phyloP scores from a whole-genome alignment of 2,888 invertebrate species.

The Camptogramma bilineatum region DNA sequence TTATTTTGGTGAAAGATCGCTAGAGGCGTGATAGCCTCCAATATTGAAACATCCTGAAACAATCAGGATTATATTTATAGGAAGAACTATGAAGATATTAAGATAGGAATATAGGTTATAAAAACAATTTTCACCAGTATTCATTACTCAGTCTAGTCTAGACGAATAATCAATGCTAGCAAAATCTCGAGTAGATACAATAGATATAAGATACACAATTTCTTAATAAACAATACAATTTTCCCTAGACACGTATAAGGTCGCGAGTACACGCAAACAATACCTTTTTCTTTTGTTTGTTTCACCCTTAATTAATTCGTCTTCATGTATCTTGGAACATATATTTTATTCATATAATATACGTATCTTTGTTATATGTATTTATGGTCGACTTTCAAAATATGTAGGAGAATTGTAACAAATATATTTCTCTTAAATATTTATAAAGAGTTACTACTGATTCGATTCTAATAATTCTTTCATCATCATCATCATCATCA shows the following conservation, averaged over 20 bases:
- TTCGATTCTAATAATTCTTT: too few species aligned
- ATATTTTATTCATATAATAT: constrained; percentile 5
- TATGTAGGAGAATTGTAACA: background rate
- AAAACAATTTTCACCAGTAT: too few species aligned
- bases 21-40: too few species aligned
- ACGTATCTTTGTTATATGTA: background rate
- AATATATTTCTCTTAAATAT: background rate
- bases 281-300: constrained; percentile 27
- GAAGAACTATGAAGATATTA: too few species aligned
- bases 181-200: background rate
- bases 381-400: background rate
- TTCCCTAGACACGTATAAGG: constrained; percentile 16
- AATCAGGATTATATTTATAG: too few species aligned
- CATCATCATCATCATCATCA: too few species aligned
- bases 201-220: background rate
- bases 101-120: too few species aligned
- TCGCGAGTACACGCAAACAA: constrained; percentile 27
- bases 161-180: background rate
- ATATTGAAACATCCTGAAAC: too few species aligned
- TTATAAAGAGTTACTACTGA: too few species aligned
- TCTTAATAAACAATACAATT: constrained; percentile 19
- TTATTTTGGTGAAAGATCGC: too few species aligned
- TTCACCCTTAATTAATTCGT: constrained; percentile 36
- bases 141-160: too few species aligned
- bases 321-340: constrained; percentile 27